Base-by-base conservation (phyloP, 2,888 invertebrate species). In the Parthenolecanium corni region DNA sequence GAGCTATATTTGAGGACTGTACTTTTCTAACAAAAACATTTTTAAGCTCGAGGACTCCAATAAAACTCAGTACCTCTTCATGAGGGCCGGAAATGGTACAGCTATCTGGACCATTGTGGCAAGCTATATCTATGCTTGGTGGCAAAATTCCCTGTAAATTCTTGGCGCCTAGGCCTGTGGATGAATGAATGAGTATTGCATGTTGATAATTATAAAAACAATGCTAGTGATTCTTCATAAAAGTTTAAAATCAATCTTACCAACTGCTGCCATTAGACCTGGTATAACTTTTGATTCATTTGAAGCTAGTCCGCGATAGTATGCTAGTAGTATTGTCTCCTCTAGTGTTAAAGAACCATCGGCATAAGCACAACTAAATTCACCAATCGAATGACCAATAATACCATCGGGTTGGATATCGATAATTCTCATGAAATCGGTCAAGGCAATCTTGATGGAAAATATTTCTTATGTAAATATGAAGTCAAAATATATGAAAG, bases 291-390 rank as follows among this genome's bases (percentile, higher is more conserved):
- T 76, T 0, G 83, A 80, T 67, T 88, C 85, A n/a, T 84, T 72
- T 20, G 86, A 85, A 1, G 86, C 85, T 65, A 80, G 76, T 1
- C 90, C 91, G 69, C 92, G 79, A 72, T 85, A 86, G 73, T 91
- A 91, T 0, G 93, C 86, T 0, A 86, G 80, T 5, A 90, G 74
- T 65, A 94, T 84, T 78, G 88, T 86, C 75, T 94, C 86, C 70
- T 91, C 88, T 0, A 85, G 82, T 0, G 90, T 89, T 68, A 95
- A 80, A 68, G 89, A 86, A 0, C 89, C 91, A 73, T 96, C 96
- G 1, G 92, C 93, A 75, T 96, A 96, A 0, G 89, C 93, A 73
- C 95, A 95, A 1, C 90, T 93, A 3, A 96, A 77, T 73, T 96
- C 96, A 18, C 96, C 96, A 0, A 92, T 89, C 11, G 94, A 94